Conservation (phyloP, 2,797 vertebrate species). For the Poeciliopsis gracilis region DNA sequence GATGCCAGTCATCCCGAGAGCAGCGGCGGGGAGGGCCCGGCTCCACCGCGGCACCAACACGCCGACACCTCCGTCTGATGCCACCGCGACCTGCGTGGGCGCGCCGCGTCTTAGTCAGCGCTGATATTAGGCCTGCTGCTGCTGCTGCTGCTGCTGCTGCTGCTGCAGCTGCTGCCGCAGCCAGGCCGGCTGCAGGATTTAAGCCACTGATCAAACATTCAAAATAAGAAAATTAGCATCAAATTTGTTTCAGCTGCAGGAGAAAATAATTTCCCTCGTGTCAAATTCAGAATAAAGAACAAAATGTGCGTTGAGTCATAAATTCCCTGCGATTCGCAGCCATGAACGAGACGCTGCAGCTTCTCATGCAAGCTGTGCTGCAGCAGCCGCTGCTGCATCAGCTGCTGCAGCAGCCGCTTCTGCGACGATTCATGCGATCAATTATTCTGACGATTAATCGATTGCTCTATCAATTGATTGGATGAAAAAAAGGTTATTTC, state of each 20-base stretch:
- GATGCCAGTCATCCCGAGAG: conserved; percentile 63
- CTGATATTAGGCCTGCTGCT: conserved; percentile 45
- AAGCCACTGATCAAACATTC: neutral
- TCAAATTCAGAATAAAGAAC: neutral
- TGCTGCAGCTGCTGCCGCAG: no score
- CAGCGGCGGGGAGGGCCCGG: conserved; percentile 23
- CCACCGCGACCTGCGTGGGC: conserved; percentile 55
- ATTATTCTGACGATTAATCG: no score
- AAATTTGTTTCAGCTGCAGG: neutral
- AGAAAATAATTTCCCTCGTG: neutral
- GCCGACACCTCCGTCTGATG: conserved; percentile 25
- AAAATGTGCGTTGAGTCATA: neutral
- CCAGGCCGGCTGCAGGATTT: neutral
- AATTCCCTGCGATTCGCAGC: neutral
- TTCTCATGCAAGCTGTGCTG: neutral
- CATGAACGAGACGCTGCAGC: neutral
- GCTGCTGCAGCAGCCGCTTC: neutral
- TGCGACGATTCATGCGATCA: neutral
- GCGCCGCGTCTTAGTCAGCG: conserved; percentile 53
- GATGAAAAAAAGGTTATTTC: no score
- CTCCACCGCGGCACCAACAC: conserved; percentile 10
- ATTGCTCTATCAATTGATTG: no score
- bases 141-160: neutral
- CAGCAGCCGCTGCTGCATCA: neutral
- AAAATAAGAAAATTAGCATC: neutral